Conservation (phyloP, 2,113 vertebrate species). For the Ginglymostoma cirratum region DNA sequence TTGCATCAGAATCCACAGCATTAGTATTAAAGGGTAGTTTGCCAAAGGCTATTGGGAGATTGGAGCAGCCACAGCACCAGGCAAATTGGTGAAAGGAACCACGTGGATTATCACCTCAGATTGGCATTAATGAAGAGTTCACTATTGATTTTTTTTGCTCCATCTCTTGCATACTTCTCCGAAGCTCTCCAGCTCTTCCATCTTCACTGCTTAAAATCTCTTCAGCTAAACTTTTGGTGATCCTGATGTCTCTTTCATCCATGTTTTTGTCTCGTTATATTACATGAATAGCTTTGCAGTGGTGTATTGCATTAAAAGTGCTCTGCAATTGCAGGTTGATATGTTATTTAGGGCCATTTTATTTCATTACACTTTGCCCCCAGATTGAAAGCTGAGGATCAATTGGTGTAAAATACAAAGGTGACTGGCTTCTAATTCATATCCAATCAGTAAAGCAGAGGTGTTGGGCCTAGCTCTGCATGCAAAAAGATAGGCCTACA, state of each 20-base stretch:
- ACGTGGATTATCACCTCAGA: background rate
- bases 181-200: background rate
- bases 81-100: background rate
- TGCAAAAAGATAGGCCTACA: background rate
- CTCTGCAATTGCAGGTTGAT: background rate
- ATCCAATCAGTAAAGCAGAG: background rate
- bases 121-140: background rate
- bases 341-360: background rate
- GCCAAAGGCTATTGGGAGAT: background rate
- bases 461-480: background rate
- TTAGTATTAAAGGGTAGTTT: background rate
- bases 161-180: background rate
- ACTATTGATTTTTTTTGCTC: background rate
- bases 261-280: background rate
- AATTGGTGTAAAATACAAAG: background rate
- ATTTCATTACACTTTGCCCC: background rate
- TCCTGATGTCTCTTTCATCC: too few relatives aligned
- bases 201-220: background rate
- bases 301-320: background rate
- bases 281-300: background rate
- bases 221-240: background rate
- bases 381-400: background rate
- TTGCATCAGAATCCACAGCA: background rate
- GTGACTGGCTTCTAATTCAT: background rate
- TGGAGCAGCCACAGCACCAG: background rate